Conservation (phyloP, 2,888 invertebrate genomes). For the Melangyna quadrimaculata region DNA sequence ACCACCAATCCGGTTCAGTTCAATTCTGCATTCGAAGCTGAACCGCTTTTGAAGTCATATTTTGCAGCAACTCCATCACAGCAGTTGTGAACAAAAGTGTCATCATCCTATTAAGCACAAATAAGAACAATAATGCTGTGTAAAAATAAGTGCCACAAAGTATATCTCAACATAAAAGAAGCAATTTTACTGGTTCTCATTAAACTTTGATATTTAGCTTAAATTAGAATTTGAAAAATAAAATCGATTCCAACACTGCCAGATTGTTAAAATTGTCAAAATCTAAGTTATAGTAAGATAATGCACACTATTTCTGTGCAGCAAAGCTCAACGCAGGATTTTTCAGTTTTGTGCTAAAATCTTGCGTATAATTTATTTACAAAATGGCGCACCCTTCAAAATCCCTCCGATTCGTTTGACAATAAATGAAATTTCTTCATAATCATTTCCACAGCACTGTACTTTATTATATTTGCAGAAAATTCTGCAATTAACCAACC, state of each 20-base stretch:
- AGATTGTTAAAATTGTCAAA: no score
- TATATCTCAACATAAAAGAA: no score
- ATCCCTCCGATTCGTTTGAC: background rate
- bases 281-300: no score
- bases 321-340: no score
- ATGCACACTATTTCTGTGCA: no score
- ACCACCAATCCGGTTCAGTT: slow-evolving; percentile 26
- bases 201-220: background rate
- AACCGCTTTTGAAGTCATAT: slow-evolving; percentile 38
- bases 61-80: background rate
- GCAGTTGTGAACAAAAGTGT: slow-evolving; percentile 15
- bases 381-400: background rate
- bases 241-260: background rate
- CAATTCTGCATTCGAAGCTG: background rate
- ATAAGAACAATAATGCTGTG: background rate
- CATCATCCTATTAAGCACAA: slow-evolving; percentile 19
- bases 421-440: background rate
- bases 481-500: slow-evolving; percentile 50
- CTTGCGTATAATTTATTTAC: background rate
- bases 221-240: background rate
- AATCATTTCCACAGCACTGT: slow-evolving; percentile 5
- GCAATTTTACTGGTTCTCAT: no score
- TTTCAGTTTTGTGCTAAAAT: no score
- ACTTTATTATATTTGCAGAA: background rate
- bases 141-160: background rate